Evolutionary conservation across 2,113 vertebrate species (phyloP).

Genomic region (Donacobius atricapilla): DNA sequence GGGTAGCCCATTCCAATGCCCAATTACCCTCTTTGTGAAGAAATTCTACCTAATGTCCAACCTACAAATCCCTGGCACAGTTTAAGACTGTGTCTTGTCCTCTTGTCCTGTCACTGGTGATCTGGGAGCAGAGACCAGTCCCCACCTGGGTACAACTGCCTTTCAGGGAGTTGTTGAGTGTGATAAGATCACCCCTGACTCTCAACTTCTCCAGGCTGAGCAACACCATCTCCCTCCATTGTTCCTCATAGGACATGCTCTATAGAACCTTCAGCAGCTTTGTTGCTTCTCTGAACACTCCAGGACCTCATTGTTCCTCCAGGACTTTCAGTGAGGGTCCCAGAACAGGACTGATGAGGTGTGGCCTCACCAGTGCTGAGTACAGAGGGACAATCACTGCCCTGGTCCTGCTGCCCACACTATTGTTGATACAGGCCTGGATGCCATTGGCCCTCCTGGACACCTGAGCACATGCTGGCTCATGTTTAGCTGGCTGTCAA

Average conservation of each 20-base stretch:
- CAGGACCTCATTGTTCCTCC: not conserved
- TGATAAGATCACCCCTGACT: not conserved
- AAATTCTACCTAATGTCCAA: not conserved
- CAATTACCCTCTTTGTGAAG: not conserved
- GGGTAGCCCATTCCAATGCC: not conserved
- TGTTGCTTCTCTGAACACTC: not conserved
- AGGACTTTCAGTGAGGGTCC: fast-evolving
- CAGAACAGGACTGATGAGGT: not conserved
- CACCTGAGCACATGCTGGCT: not conserved
- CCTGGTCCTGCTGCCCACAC: not conserved
- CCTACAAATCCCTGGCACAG: too few relatives aligned
- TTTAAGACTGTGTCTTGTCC: not conserved
- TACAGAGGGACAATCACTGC: fast-evolving
- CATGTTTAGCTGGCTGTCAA: not conserved
- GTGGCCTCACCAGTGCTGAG: not conserved
- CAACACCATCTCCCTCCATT: not conserved
- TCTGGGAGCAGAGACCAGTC: not conserved
- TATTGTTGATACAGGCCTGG: fast-evolving
- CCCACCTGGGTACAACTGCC: not conserved
- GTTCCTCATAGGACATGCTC: not conserved
- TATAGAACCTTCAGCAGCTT: not conserved
- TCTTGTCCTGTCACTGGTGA: not conserved
- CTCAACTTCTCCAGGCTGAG: not conserved
- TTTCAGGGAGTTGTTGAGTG: not conserved
- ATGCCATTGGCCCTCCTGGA: not conserved